These are phyloP conservation scores for Hypocryptadius cinnamomeus DNA, from an alignment of 2,113 vertebrate species.

Conservation along the genomic window DNA sequence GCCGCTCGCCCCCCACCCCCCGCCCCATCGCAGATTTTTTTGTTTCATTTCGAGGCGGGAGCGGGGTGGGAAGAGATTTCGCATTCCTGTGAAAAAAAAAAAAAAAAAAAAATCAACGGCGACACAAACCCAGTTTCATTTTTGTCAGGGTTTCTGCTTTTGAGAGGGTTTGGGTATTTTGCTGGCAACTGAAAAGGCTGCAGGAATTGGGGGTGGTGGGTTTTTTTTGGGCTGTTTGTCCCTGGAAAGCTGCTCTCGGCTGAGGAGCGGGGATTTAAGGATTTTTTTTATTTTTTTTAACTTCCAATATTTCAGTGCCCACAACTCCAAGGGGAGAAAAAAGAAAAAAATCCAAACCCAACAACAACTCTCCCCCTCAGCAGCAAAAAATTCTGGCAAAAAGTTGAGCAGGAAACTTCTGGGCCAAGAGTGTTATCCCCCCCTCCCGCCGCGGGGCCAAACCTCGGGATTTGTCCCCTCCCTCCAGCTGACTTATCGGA, in stretches of 20 bases:
- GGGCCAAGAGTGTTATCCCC: not conserved
- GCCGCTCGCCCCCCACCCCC: not conserved
- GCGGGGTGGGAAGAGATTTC: constrained; percentile 11
- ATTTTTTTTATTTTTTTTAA: not conserved
- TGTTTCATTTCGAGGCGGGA: not conserved
- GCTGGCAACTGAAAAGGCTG: constrained; percentile 22
- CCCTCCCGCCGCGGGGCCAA: not conserved
- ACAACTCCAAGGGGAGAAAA: not conserved
- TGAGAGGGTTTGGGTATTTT: constrained; percentile 25
- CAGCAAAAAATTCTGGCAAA: not conserved
- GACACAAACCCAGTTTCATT: constrained; percentile 49
- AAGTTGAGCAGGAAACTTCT: constrained; percentile 20
- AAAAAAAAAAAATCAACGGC: not conserved
- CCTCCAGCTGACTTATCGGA: not conserved
- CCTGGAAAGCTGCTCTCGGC: constrained; percentile 17
- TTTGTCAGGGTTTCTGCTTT: constrained; percentile 42
- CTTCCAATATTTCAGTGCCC: not conserved
- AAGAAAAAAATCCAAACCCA: not conserved
- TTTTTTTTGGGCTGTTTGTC: constrained; percentile 38
- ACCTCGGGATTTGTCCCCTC: not conserved
- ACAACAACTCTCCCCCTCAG: not conserved
- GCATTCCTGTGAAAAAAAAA: constrained; percentile 9
- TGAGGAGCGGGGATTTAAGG: not conserved
- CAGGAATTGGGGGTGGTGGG: constrained; percentile 15
- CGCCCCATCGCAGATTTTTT: not conserved